Evolutionary conservation across 1,140 invertebrate genomes (phyloP).

Genomic region (Bombus impatiens): DNA sequence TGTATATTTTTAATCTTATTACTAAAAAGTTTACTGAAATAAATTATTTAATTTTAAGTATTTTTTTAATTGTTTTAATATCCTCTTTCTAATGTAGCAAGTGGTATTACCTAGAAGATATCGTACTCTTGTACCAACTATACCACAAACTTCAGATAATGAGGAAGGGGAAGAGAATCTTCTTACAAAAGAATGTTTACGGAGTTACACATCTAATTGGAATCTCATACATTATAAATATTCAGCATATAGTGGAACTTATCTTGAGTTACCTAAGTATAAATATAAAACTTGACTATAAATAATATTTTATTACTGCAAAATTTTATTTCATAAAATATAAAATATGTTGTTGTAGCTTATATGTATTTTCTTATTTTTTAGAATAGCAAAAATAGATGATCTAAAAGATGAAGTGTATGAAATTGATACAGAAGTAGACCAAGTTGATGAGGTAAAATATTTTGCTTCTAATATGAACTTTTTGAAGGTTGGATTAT

Average conservation of each 20-base stretch:
- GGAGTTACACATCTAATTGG: constrained; percentile 93
- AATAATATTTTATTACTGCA: neutral
- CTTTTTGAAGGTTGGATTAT: neutral
- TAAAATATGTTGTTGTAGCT: constrained; percentile 9
- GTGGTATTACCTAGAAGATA: constrained; percentile 89
- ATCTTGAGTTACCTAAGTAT: constrained; percentile 92
- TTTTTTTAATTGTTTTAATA: constrained; percentile 4
- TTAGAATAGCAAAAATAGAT: constrained; percentile 84
- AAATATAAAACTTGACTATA: too few species aligned
- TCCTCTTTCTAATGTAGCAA: constrained; percentile 84
- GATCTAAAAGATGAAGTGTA: constrained; percentile 91
- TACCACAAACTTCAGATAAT: constrained; percentile 79
- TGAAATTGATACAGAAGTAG: constrained; percentile 93
- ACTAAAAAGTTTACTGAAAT: neutral
- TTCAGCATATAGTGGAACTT: constrained; percentile 91
- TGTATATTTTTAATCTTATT: neutral
- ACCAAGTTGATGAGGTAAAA: constrained; percentile 89
- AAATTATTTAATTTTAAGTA: neutral
- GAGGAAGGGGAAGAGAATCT: constrained; percentile 84
- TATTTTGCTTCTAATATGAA: constrained; percentile 18
- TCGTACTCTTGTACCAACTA: constrained; percentile 89
- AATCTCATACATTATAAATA: constrained; percentile 95
- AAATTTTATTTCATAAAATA: neutral
- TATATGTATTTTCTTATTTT: constrained; percentile 49
- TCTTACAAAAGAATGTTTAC: constrained; percentile 93